Conservation (phyloP, 2,888 invertebrate species). For the Cataglyphis albicans region DNA sequence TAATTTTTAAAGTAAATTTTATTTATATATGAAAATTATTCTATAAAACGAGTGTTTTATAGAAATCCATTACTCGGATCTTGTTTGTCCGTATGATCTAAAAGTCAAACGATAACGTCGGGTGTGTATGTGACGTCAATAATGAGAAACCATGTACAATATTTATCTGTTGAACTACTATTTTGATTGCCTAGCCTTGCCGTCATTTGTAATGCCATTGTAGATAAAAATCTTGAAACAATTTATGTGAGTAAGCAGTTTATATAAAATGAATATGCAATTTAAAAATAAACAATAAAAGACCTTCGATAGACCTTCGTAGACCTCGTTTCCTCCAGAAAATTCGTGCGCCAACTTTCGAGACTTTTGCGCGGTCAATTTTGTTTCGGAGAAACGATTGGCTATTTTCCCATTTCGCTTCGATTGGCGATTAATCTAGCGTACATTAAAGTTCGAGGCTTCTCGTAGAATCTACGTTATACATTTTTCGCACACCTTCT, state of each 20-base stretch:
- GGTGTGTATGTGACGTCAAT: not conserved
- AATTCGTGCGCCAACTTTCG: not conserved
- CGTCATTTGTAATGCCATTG: not conserved
- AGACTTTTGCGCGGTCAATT: constrained; percentile 9
- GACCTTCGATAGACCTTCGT: not conserved
- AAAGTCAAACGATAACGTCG: not conserved
- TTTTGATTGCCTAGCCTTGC: constrained; percentile 3
- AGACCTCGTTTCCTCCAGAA: not conserved
- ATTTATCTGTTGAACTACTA: not conserved
- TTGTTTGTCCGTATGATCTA: not conserved
- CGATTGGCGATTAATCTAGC: constrained; percentile 23
- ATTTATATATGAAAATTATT: not conserved
- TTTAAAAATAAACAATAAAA: not conserved
- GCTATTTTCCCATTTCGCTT: constrained; percentile 14
- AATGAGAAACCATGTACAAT: not conserved
- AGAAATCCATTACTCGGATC: not conserved
- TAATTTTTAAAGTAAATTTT: not conserved
- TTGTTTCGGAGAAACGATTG: not conserved
- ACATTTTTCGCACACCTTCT: not conserved
- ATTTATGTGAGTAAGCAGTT: not conserved
- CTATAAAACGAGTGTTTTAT: not conserved
- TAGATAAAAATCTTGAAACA: not conserved
- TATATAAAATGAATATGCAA: constrained; percentile 3
- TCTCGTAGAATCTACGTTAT: not conserved
- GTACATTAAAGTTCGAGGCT: not conserved